phyloP scores from a whole-genome alignment of 2,888 invertebrate species.

The Epirrita christyi region DNA sequence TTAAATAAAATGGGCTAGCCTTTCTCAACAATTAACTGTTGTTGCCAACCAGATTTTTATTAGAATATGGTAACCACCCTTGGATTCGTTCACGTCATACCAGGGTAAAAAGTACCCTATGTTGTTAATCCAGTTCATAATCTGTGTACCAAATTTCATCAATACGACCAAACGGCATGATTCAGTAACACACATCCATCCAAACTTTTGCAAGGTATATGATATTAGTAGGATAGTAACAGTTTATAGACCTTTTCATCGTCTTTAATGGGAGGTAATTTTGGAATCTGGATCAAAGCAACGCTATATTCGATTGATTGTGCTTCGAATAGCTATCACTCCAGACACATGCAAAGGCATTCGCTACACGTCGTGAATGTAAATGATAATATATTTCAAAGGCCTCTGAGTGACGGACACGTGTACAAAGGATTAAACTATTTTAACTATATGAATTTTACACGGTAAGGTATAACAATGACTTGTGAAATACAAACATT shows the following conservation, averaged over 20 bases:
- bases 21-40: too few species aligned
- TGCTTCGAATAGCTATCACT: not conserved
- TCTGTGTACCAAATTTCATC: too few species aligned
- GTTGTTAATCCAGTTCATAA: too few species aligned
- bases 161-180: too few species aligned
- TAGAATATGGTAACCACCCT: too few species aligned
- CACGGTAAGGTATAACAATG: not conserved
- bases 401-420: constrained; percentile 15
- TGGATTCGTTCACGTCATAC: too few species aligned
- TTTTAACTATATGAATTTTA: constrained; percentile 12
- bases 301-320: constrained; percentile 2
- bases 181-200: not conserved
- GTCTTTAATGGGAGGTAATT: not conserved
- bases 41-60: too few species aligned
- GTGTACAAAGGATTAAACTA: constrained; percentile 18
- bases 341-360: constrained; percentile 10
- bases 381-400: constrained; percentile 29
- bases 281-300: not conserved
- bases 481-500: not conserved
- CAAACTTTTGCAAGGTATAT: too few species aligned
- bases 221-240: too few species aligned
- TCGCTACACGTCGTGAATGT: constrained; percentile 21
- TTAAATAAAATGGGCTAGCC: too few species aligned
- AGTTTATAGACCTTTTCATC: too few species aligned
- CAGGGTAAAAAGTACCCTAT: too few species aligned